These are phyloP conservation scores for Xenopus laevis DNA, from an alignment of 2,113 vertebrate genomes.

Conservation along the genomic window DNA sequence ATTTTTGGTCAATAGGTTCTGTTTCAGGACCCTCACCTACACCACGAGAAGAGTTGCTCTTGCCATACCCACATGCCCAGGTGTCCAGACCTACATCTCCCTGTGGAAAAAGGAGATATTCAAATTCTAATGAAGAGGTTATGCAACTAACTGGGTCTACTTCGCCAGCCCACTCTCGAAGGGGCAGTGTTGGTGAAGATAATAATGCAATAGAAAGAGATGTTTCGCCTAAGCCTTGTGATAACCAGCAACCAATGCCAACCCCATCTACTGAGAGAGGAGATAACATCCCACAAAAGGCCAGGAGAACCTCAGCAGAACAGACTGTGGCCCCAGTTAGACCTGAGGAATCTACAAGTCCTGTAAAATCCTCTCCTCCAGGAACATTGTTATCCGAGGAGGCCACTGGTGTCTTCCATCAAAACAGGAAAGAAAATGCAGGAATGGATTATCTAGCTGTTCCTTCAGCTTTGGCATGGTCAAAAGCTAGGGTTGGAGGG, in stretches of 20 bases:
- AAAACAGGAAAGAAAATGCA: conserved; percentile 65
- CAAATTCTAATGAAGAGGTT: conserved; percentile 51
- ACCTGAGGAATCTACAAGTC: conserved; percentile 52
- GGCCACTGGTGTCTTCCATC: conserved; percentile 55
- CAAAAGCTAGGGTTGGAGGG: conserved; percentile 78
- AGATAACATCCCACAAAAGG: conserved; percentile 82
- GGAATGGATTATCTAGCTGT: conserved; percentile 90
- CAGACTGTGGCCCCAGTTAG: conserved; percentile 63
- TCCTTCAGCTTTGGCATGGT: conserved; percentile 83
- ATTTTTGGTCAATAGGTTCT: conserved; percentile 51
- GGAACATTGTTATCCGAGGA: conserved; percentile 47
- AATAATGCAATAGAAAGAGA: conserved; percentile 53
- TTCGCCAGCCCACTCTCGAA: conserved; percentile 73
- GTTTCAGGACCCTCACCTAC: conserved; percentile 50
- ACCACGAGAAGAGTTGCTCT: conserved; percentile 56
- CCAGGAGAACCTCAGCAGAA: conserved; percentile 81
- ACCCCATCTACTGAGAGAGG: conserved; percentile 55
- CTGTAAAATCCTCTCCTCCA: conserved; percentile 52
- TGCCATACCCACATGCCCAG: conserved; percentile 59
- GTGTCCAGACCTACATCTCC: conserved; percentile 78
- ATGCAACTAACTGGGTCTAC: conserved; percentile 53
- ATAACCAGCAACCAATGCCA: conserved; percentile 51
- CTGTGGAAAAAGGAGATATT: conserved; percentile 78
- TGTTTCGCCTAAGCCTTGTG: conserved; percentile 51
- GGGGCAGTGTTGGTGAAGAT: conserved; percentile 82